Evolutionary conservation across 2,113 vertebrate genomes (phyloP).

Genomic region (Carassius carassius): DNA sequence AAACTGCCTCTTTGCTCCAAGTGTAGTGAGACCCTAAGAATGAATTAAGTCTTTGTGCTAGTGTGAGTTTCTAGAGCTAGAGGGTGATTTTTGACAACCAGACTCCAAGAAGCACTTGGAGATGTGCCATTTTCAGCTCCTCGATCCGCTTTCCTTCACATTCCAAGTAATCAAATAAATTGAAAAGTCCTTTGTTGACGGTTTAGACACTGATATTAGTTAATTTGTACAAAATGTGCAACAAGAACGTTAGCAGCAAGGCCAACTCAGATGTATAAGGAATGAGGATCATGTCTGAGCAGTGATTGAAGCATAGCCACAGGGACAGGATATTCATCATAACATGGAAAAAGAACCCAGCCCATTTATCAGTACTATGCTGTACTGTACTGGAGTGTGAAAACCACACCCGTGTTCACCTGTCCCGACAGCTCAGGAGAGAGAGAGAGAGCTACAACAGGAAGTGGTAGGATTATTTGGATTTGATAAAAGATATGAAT

Average conservation of each 20-base stretch:
- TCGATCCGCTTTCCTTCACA: slow-evolving; percentile 13
- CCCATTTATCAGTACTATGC: neutral
- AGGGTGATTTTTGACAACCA: slow-evolving; percentile 67
- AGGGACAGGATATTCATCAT: slow-evolving; percentile 53
- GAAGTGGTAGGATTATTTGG: neutral
- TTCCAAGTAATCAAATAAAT: slow-evolving; percentile 13
- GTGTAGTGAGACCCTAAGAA: neutral
- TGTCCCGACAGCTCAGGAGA: slow-evolving; percentile 19
- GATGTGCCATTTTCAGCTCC: slow-evolving; percentile 46
- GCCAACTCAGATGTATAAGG: neutral
- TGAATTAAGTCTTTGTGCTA: slow-evolving; percentile 60
- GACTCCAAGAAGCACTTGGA: slow-evolving; percentile 57
- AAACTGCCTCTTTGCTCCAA: neutral
- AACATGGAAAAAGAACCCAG: slow-evolving; percentile 15
- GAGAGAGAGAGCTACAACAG: neutral
- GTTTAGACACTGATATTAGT: neutral
- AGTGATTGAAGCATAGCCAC: slow-evolving; percentile 24
- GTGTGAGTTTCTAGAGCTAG: slow-evolving; percentile 45
- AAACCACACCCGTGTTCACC: slow-evolving; percentile 24
- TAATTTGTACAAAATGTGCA: slow-evolving; percentile 23
- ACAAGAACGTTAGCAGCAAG: neutral
- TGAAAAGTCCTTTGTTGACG: neutral
- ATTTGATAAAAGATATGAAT: neutral
- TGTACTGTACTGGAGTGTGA: neutral
- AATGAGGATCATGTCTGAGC: slow-evolving; percentile 28